These are phyloP conservation scores for Delichon dasypus DNA, from an alignment of 2,797 vertebrate genomes.

Conservation along the genomic window DNA sequence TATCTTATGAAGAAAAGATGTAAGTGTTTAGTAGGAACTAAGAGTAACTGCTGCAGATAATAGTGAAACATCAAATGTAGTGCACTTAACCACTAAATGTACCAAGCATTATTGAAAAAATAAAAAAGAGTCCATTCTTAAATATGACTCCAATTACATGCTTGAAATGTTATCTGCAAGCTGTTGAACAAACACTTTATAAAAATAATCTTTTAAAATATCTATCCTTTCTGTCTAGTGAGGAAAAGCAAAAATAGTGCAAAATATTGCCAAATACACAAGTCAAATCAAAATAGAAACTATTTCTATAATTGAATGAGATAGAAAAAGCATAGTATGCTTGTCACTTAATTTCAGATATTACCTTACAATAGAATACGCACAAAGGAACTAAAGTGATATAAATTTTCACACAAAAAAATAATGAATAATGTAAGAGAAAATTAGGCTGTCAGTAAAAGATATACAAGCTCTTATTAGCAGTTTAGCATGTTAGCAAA, in stretches of 20 bases:
- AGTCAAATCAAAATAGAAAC: background rate
- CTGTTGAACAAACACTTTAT: background rate
- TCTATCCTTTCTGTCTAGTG: background rate
- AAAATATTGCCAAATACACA: background rate
- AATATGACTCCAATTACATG: background rate
- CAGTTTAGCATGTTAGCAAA: background rate
- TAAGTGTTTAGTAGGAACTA: background rate
- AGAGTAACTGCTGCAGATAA: background rate
- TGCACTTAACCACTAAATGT: background rate
- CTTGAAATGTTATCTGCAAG: background rate
- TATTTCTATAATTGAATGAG: background rate
- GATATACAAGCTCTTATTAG: background rate
- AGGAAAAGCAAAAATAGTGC: background rate
- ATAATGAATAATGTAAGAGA: background rate
- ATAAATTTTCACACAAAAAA: slow-evolving; percentile 1
- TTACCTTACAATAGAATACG: background rate
- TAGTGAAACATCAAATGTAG: background rate
- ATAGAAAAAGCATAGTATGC: background rate
- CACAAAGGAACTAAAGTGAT: background rate
- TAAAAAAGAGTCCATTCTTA: background rate
- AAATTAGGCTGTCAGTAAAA: background rate
- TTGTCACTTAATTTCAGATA: background rate
- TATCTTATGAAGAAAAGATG: background rate
- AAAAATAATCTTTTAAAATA: background rate
- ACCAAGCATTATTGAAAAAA: background rate